Conservation (phyloP, 2,888 invertebrate genomes). For the Eilema caniola region DNA sequence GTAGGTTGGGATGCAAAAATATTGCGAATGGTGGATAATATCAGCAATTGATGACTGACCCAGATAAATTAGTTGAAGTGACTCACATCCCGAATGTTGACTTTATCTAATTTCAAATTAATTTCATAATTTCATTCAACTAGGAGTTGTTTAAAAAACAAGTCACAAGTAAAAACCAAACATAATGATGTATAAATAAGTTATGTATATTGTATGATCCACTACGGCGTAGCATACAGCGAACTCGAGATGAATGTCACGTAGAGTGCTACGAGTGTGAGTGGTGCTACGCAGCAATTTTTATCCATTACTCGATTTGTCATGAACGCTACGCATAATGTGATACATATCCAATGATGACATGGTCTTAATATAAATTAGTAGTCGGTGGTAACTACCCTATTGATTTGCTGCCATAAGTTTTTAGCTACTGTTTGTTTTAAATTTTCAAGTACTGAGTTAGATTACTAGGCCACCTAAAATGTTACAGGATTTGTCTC, state of each 20-base stretch:
- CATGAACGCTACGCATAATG: slow-evolving; percentile 16
- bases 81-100: not conserved
- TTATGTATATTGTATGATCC: slow-evolving; percentile 20
- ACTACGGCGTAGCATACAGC: slow-evolving; percentile 38
- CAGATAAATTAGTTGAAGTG: too few species aligned
- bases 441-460: too few species aligned
- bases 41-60: too few species aligned
- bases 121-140: not conserved
- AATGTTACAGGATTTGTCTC: too few species aligned
- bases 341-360: slow-evolving; percentile 14
- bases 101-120: not conserved
- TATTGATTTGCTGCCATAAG: not conserved
- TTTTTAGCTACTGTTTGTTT: not conserved
- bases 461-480: too few species aligned
- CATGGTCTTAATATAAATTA: slow-evolving; percentile 4
- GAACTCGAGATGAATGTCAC: slow-evolving; percentile 30
- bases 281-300: slow-evolving; percentile 36
- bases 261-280: slow-evolving; percentile 37
- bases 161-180: not conserved
- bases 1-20: too few species aligned
- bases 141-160: not conserved
- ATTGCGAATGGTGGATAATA: too few species aligned
- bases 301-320: slow-evolving; percentile 36
- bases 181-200: not conserved
- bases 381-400: not conserved